These are phyloP conservation scores for Carapus acus DNA, from an alignment of 2,797 vertebrate genomes.

Conservation along the genomic window DNA sequence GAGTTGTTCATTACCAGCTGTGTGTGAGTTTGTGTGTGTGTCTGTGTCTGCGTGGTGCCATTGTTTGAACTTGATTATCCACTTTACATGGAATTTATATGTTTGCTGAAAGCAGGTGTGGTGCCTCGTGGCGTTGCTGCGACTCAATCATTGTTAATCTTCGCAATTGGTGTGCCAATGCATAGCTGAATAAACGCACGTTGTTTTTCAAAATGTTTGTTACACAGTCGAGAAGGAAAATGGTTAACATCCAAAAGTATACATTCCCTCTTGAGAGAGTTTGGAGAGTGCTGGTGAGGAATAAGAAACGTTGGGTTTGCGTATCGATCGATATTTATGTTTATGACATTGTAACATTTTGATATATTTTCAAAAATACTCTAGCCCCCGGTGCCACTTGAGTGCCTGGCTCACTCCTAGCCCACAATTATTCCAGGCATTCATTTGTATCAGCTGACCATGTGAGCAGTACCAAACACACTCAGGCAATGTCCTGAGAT, in stretches of 20 bases:
- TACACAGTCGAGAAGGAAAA: background rate
- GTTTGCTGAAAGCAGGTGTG: constrained; percentile 6
- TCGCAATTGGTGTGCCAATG: too few species aligned
- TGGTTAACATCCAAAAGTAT: constrained; percentile 1
- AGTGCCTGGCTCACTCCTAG: constrained; percentile 10
- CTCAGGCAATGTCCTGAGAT: too few species aligned
- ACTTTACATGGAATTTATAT: constrained; percentile 1
- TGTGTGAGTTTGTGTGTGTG: too few species aligned
- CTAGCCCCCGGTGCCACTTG: constrained; percentile 15
- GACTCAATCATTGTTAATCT: too few species aligned
- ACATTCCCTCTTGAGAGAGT: background rate
- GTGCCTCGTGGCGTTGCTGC: background rate
- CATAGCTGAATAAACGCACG: background rate
- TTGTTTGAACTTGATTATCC: constrained; percentile 12
- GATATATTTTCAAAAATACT: constrained; percentile 12
- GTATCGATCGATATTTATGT: background rate
- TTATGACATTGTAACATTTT: constrained; percentile 1
- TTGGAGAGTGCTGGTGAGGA: background rate
- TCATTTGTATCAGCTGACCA: constrained; percentile 29
- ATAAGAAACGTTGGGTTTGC: background rate
- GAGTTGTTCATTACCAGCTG: background rate
- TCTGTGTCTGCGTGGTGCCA: constrained; percentile 14
- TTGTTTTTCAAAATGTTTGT: too few species aligned
- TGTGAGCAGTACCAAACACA: constrained; percentile 44
- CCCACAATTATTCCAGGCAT: constrained; percentile 28